Evolutionary conservation across 2,113 vertebrate species (phyloP), one percentile per base, ranked within the genome.

Genomic region (Cyprinodon brontotheroides): DNA sequence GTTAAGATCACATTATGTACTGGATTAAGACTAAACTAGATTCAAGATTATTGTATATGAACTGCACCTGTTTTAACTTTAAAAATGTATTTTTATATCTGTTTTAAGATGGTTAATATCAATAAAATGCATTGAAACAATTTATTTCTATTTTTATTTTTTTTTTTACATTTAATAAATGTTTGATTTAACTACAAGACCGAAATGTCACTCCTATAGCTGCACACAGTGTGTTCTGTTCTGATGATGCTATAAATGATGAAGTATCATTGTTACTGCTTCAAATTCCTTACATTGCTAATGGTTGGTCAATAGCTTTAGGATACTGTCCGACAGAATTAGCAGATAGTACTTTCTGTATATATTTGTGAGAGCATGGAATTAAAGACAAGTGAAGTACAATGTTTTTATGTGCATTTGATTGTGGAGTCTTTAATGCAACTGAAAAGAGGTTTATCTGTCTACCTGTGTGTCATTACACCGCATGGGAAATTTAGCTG

Each of bases 401-500:
- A 61, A 65, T 61, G 29, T 45, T 70, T 57, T 17, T 29, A 6
- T 4, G 4, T 64, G 66, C 40, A 64, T 36, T 17, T 65, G 15
- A 75, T 70, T 1, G 75, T 74, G 53, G 14, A 76, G 41, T 41
- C 64, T 82, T 67, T 77, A 45, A 57, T 75, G 53, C 64, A 80
- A 81, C 37, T 61, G 45, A 39, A 84, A 75, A 59, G 66, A 70
- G 73, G 60, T 89, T 87, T 78, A 73, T 75, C 45, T 38, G 39
- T 45, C 45, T 82, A 45, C 72, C 64, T 78, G 77, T 43, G 38
- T 83, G 47, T 74, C 82, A 80, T 89, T 77, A 77, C 50, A 80
- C 73, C 87, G 76, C 92, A 78, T 69, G 85, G 87, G 89, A 85
- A 89, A 87, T 89, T 68, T 84, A 78, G 72, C 79, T 72, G 67